Base-by-base conservation (phyloP, 2,797 vertebrate species). In the Zenarchopterus dispar region DNA sequence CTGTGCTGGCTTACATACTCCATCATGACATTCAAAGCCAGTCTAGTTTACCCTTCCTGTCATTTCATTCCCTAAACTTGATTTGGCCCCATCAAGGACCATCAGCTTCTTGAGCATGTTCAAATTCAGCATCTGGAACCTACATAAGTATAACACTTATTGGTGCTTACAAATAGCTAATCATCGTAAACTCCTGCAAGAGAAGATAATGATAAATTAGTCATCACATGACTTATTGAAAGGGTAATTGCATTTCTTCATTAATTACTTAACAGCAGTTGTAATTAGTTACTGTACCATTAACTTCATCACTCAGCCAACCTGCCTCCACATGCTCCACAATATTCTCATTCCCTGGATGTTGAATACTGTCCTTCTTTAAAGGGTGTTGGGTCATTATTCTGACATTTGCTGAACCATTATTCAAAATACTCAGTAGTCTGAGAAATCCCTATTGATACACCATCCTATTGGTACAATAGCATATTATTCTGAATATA, bases 191-290 rank as follows among this genome's bases (percentile, higher is more conserved):
- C 26, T 15, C 18, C 0, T 41, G 9, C 17, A 41, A 9, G 13
- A 31, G 33, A 17, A n/a, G 21, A 39, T 47, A 4, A 8, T 31
- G 16, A 56, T 61, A 1, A 52, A 42, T 36, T 44, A 42, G 11
- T 26, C 33, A 63, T 24, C 15, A 41, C 7, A 45, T 45, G 33
- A 45, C 9, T 54, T 13, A 53, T 13, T 62, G 51, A 73, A 62
- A 58, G 8, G 17, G 11, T 33, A 53, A 43, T 58, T 53, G 28
- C 18, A n/a, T 49, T 36, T 45, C 18, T 54, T 16, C 46, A 49
- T 45, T 33, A 28, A 58, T 58, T 43, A 28, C n/a, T 46, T 54
- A 54, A 42, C 41, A 57, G 1, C 13, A 65, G 17, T 16, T 44
- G 18, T 23, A 44, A 57, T 71, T 62, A 24, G 10, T 47, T 17